Base-by-base conservation (phyloP, 92 coral and sea anemone genomes). In the Paragorgia papillata region DNA sequence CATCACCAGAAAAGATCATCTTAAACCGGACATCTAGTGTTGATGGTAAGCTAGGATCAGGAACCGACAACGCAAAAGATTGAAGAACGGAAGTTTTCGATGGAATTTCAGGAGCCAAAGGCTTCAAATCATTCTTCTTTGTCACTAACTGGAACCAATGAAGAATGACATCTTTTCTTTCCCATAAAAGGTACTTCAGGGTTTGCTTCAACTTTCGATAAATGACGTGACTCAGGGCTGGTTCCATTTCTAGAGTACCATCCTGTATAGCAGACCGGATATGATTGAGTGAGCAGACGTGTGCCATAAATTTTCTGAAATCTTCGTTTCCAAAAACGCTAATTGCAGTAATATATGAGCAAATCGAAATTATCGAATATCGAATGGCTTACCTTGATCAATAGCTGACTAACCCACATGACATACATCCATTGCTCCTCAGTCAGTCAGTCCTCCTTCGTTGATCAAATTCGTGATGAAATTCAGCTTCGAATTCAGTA, bases 161-260 rank as follows among this genome's bases (percentile, higher is more conserved):
- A 0, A 64, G 48, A 2, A 24, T 24, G 0, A 7, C 35, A 9
- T 39, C 10, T 64, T 37, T 64, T 49, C 21, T 64, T 9, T 64
- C 22, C 71, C 71, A 64, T 1, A 64, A 7, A 5, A 64, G 31
- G 18, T 15, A 31, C 71, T 64, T 64, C 19, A 64, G 26, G 21
- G 71, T 21, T 37, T 64, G 71, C 15, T 64, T 64, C 4, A 64
- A 49, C 71, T 34, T 31, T 34, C 71, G 49, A 49, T 33, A 15
- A 0, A 64, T 31, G 1, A 64, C 71, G 35, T 64, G 71, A 34
- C 46, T 64, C 26, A 64, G 53, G 9, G 26, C 2, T 12, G 49
- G 14, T 31, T 64, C 71, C 10, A 64, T 31, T 1, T 64, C 26
- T 13, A 64, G 53, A 1, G 5, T 21, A 15, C 71, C 71, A 12